These are phyloP conservation scores for Gymnosoma rotundatum DNA, from an alignment of 2,888 invertebrate genomes.

Conservation along the genomic window DNA sequence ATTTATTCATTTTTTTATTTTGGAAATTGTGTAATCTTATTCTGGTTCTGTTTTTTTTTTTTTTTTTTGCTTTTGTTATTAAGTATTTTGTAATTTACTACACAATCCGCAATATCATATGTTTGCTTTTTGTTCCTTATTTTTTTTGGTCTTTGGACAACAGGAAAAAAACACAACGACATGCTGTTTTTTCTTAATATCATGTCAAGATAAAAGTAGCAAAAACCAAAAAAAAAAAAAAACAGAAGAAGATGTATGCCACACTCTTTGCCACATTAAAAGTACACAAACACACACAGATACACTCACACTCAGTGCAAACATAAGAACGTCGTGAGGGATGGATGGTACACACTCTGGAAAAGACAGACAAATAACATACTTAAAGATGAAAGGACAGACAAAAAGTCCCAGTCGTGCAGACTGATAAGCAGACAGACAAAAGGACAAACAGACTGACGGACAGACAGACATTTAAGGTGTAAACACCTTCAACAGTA, in stretches of 20 bases:
- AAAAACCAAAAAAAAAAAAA: slow-evolving; percentile 25
- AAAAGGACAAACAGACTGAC: not conserved
- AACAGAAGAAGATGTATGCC: slow-evolving; percentile 55
- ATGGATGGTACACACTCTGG: not conserved
- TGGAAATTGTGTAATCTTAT: slow-evolving; percentile 35
- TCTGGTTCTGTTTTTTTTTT: not conserved
- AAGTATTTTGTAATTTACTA: slow-evolving; percentile 62
- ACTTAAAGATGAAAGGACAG: slow-evolving; percentile 6
- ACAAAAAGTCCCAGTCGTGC: not conserved
- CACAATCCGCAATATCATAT: slow-evolving; percentile 60
- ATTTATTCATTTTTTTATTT: not conserved
- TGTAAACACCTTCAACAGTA: slow-evolving; percentile 69
- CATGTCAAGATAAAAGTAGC: slow-evolving; percentile 56
- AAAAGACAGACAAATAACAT: slow-evolving; percentile 3
- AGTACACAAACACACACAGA: slow-evolving; percentile 11
- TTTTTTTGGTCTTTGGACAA: slow-evolving; percentile 40
- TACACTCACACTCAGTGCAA: not conserved
- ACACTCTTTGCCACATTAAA: slow-evolving; percentile 58
- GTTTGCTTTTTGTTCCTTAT: slow-evolving; percentile 34
- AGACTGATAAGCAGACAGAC: not conserved
- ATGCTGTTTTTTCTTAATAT: slow-evolving; percentile 65
- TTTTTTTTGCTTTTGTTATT: slow-evolving; percentile 37
- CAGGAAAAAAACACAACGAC: slow-evolving; percentile 35
- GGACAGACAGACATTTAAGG: slow-evolving; percentile 44
- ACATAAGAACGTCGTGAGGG: not conserved